Percentiles rank a stretch among this genome's conserved stretches.
Evolutionary conservation across 2,113 vertebrate genomes (phyloP).

Genomic region (Gobio gobio): DNA sequence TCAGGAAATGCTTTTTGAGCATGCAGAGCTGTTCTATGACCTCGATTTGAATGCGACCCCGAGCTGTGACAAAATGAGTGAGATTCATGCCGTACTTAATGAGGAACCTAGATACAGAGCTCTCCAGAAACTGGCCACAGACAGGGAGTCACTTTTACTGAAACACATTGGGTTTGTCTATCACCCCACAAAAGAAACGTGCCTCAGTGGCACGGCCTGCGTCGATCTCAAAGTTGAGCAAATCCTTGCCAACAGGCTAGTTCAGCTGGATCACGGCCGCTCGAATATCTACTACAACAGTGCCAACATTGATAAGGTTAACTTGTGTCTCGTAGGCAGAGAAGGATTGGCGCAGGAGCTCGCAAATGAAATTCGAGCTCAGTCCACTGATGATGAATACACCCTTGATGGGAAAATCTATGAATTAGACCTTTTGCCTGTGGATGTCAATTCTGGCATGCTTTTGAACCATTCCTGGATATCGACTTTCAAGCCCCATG

Average conservation of each 20-base stretch:
- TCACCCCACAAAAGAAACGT: constrained; percentile 98
- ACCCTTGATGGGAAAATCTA: constrained; percentile 98
- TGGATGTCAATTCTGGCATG: constrained; percentile 93
- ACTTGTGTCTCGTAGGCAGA: constrained; percentile 95
- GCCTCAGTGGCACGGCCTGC: constrained; percentile 94
- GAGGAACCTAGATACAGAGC: constrained; percentile 98
- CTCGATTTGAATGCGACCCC: constrained; percentile 97
- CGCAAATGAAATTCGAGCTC: constrained; percentile 95
- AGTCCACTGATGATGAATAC: constrained; percentile 97
- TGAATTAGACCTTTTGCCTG: constrained; percentile 91
- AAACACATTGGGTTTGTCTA: constrained; percentile 99
- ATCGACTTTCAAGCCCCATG: constrained; percentile 92
- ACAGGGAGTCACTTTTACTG: constrained; percentile 96
- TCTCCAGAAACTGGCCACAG: constrained; percentile 97
- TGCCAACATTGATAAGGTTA: constrained; percentile 94
- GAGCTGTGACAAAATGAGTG: constrained; percentile 97
- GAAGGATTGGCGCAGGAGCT: constrained; percentile 96
- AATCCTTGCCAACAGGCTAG: constrained; percentile 89
- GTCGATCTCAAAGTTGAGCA: constrained; percentile 96
- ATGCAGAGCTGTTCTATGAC: constrained; percentile 98
- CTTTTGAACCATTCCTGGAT: constrained; percentile 91
- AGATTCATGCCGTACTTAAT: constrained; percentile 93
- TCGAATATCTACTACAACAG: constrained; percentile 92
- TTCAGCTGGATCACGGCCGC: constrained; percentile 90
- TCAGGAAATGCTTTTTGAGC: constrained; percentile 99